Percentiles rank a stretch among this genome's conserved stretches.
phyloP scores from a whole-genome alignment of 2,888 invertebrate species.

The Drosophila yooni region DNA sequence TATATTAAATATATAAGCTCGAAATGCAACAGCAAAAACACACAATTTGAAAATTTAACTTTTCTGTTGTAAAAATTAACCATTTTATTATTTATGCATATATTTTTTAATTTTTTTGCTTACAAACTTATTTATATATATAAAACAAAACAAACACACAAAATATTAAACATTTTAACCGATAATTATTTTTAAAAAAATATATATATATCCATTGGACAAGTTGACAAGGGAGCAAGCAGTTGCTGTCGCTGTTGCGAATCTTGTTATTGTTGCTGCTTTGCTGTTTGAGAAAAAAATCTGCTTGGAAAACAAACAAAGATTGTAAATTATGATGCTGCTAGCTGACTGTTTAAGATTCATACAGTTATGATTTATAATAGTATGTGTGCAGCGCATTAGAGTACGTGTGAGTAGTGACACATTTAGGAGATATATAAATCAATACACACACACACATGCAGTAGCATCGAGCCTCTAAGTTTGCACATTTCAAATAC shows the following conservation, averaged over 20 bases:
- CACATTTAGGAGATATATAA: slow-evolving; percentile 21
- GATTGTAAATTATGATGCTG: slow-evolving; percentile 78
- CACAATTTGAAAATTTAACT: slow-evolving; percentile 22
- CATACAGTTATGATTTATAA: slow-evolving; percentile 72
- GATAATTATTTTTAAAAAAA: slow-evolving; percentile 49
- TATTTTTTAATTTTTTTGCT: slow-evolving; percentile 27
- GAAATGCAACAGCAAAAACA: slow-evolving; percentile 4
- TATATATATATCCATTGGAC: slow-evolving; percentile 44
- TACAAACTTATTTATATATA: slow-evolving; percentile 35
- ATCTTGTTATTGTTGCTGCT: slow-evolving; percentile 12
- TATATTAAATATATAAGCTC: slow-evolving; percentile 34
- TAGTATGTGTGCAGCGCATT: slow-evolving; percentile 17
- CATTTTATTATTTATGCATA: background rate
- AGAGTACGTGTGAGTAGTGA: slow-evolving; percentile 20
- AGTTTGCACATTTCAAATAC: slow-evolving; percentile 32
- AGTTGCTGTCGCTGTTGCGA: slow-evolving; percentile 39
- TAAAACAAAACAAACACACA: slow-evolving; percentile 3
- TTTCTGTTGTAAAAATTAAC: slow-evolving; percentile 17
- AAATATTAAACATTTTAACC: slow-evolving; percentile 31
- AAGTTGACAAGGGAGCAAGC: slow-evolving; percentile 61
- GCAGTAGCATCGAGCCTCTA: slow-evolving; percentile 35
- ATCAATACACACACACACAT: slow-evolving; percentile 17
- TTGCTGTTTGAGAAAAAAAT: slow-evolving; percentile 41
- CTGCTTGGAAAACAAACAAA: slow-evolving; percentile 67
- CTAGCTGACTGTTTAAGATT: slow-evolving; percentile 74